Evolutionary conservation across 2,888 invertebrate genomes (phyloP).

Genomic region (Dynastes tityus): DNA sequence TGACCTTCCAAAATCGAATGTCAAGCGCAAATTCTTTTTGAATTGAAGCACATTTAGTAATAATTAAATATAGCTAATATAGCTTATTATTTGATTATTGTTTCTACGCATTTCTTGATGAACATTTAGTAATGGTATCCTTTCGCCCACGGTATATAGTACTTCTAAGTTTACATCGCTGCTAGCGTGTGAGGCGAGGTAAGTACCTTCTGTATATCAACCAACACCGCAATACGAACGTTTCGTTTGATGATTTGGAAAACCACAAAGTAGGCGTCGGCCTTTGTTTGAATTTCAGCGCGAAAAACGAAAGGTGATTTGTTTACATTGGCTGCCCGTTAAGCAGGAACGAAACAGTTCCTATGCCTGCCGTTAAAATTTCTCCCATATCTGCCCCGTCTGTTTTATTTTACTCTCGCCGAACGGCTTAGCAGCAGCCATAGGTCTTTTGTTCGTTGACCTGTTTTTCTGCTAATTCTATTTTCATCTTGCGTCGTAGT

Average conservation of each 20-base stretch:
- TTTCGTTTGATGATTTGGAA: background rate
- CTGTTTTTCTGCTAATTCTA: slow-evolving; percentile 37
- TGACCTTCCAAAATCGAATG: too few species aligned
- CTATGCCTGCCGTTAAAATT: background rate
- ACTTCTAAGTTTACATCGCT: too few species aligned
- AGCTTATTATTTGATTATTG: too few species aligned
- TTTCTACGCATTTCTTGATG: too few species aligned
- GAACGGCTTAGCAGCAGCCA: background rate
- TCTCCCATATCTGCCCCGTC: background rate
- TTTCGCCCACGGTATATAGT: too few species aligned
- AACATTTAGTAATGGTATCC: too few species aligned
- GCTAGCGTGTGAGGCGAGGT: too few species aligned
- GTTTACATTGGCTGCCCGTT: background rate
- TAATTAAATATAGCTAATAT: too few species aligned
- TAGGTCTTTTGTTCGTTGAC: slow-evolving; percentile 34
- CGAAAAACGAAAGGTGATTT: slow-evolving; percentile 2
- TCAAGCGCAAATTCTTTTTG: too few species aligned
- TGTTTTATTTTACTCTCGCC: slow-evolving; percentile 33
- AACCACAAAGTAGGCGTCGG: background rate
- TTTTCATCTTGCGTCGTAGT: slow-evolving; percentile 1
- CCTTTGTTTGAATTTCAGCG: slow-evolving; percentile 2
- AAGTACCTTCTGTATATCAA: too few species aligned
- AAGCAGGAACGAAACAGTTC: background rate
- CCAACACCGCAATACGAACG: background rate
- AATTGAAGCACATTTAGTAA: too few species aligned